Evolutionary conservation across 1,140 invertebrate genomes (phyloP).

Genomic region (Battus philenor): DNA sequence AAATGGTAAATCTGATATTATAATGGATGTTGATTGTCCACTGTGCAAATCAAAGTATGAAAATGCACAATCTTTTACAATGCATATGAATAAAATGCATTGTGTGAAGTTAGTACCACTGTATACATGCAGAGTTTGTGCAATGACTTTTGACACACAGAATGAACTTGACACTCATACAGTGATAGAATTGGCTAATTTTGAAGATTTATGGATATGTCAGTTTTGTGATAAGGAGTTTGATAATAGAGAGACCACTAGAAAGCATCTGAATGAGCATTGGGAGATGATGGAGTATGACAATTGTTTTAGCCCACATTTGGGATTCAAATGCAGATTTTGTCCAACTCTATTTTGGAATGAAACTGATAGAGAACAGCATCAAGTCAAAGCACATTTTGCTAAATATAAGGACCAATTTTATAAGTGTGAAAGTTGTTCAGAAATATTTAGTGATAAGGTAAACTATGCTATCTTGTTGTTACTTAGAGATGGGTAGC

Average conservation of each 20-base stretch:
- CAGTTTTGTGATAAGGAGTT: slow-evolving; percentile 73
- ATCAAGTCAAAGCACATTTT: slow-evolving; percentile 56
- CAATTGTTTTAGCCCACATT: slow-evolving; percentile 69
- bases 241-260: slow-evolving; percentile 48
- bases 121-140: slow-evolving; percentile 65
- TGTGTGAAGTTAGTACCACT: slow-evolving; percentile 45
- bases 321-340: slow-evolving; percentile 68
- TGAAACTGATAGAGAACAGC: slow-evolving; percentile 61
- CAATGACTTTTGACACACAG: slow-evolving; percentile 53
- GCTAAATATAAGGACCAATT: slow-evolving; percentile 55
- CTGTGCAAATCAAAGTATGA: slow-evolving; percentile 45
- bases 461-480: slow-evolving; percentile 31
- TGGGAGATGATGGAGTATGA: slow-evolving; percentile 51
- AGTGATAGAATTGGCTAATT: slow-evolving; percentile 46
- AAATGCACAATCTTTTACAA: slow-evolving; percentile 32
- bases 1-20: slow-evolving; percentile 29
- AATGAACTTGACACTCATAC: slow-evolving; percentile 51
- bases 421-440: slow-evolving; percentile 61
- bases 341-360: slow-evolving; percentile 71
- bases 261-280: slow-evolving; percentile 60
- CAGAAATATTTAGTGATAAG: slow-evolving; percentile 66
- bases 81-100: slow-evolving; percentile 64
- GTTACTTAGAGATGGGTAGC: no score
- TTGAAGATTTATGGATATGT: slow-evolving; percentile 68
- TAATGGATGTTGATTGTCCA: slow-evolving; percentile 40